These are phyloP conservation scores for Hemaris fuciformis DNA, from an alignment of 2,888 invertebrate genomes.

Conservation along the genomic window DNA sequence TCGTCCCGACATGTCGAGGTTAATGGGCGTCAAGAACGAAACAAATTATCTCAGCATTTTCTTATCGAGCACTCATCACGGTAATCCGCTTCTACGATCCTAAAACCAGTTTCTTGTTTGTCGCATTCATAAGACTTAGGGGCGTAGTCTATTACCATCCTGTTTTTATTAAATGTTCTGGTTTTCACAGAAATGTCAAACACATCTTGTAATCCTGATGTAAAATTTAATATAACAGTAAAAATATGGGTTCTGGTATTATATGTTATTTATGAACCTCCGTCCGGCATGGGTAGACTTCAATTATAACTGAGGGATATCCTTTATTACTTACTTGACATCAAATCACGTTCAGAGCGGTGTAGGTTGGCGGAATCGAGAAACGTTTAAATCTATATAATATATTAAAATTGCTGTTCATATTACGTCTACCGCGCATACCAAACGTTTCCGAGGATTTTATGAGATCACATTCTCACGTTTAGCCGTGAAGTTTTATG, in stretches of 20 bases:
- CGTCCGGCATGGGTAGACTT: neutral
- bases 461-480: neutral
- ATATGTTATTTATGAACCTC: neutral
- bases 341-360: neutral
- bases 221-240: neutral
- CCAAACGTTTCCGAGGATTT: neutral
- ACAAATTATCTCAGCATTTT: slow-evolving; percentile 26
- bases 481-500: neutral
- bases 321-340: neutral
- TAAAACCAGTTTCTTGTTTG: neutral
- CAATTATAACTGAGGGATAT: neutral
- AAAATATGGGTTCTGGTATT: neutral
- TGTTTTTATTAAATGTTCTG: neutral
- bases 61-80: slow-evolving; percentile 5
- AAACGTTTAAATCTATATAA: neutral
- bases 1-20: slow-evolving; percentile 46
- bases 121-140: too few relatives aligned
- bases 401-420: neutral
- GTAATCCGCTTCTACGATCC: neutral
- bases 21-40: slow-evolving; percentile 52
- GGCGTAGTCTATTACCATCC: neutral
- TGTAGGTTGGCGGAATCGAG: neutral
- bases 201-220: neutral
- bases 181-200: neutral
- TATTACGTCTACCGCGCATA: neutral